These are phyloP conservation scores for Neocrepidodera transversa DNA, from an alignment of 2,888 invertebrate species.

Conservation along the genomic window DNA sequence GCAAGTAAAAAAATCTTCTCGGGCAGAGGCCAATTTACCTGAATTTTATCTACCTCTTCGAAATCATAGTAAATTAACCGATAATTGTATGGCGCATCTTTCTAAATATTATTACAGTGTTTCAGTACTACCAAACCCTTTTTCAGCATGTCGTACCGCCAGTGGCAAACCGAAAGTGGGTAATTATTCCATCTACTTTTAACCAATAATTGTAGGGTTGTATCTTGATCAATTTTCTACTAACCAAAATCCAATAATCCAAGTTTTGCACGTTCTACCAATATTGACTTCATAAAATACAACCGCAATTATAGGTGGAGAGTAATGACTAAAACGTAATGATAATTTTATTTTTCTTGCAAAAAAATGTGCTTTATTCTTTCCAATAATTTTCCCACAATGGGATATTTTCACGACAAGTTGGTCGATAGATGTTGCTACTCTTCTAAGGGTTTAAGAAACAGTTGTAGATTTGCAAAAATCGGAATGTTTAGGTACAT, in stretches of 20 bases:
- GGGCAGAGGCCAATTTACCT: constrained; percentile 9
- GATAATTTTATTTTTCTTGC: no score
- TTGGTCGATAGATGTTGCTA: no score
- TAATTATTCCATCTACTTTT: constrained; percentile 20
- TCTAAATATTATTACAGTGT: constrained; percentile 19
- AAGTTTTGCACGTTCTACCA: not conserved
- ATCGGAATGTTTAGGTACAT: no score
- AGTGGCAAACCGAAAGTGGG: constrained; percentile 9
- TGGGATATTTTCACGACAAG: no score
- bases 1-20: constrained; percentile 10
- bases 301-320: no score
- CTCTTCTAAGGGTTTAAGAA: no score
- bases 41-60: constrained; percentile 34
- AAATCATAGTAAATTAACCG: constrained; percentile 37
- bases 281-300: no score
- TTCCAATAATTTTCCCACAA: no score
- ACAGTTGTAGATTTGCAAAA: no score
- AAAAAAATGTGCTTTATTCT: no score
- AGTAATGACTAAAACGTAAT: no score
- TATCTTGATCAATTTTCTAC: constrained; percentile 11
- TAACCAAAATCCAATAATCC: not conserved
- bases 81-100: constrained; percentile 28
- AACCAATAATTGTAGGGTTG: constrained; percentile 2
- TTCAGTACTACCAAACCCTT: constrained; percentile 14
- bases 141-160: constrained; percentile 19